phyloP scores from a whole-genome alignment of 2,888 invertebrate species.

The Mamestra brassicae region DNA sequence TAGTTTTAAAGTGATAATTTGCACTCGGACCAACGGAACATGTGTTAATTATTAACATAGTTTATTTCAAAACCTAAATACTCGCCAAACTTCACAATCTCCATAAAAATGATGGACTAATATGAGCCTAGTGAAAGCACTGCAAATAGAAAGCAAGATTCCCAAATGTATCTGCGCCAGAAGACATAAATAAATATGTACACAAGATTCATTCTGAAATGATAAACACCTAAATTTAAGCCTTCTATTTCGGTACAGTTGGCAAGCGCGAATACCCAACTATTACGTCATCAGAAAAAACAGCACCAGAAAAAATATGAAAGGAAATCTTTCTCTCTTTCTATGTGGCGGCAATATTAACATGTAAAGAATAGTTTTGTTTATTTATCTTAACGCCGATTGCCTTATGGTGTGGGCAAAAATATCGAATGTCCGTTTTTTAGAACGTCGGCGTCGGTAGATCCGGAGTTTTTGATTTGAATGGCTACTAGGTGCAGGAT shows the following conservation, averaged over 20 bases:
- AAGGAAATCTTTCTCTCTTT: constrained; percentile 33
- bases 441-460: neutral
- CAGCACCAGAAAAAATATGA: constrained; percentile 14
- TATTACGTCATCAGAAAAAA: constrained; percentile 25
- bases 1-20: constrained; percentile 58
- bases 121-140: too few relatives aligned
- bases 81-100: neutral
- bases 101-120: too few relatives aligned
- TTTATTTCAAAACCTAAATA: neutral
- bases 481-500: neutral
- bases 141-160: constrained; percentile 21
- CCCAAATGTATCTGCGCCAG: neutral
- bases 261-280: constrained; percentile 26
- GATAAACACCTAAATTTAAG: constrained; percentile 34
- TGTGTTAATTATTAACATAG: constrained; percentile 9
- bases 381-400: constrained; percentile 53
- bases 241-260: constrained; percentile 42
- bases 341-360: neutral
- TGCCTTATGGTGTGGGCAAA: constrained; percentile 3
- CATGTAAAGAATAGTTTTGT: constrained; percentile 34
- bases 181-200: constrained; percentile 38
- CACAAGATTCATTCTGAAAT: constrained; percentile 23
- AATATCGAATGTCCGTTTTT: constrained; percentile 42
- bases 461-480: neutral
- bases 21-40: constrained; percentile 21